A percentile compares a stretch with the other conserved stretches of the same genome.
phyloP scores from a whole-genome alignment of 1,140 invertebrate species.

The Drosophila malerkotliana region DNA sequence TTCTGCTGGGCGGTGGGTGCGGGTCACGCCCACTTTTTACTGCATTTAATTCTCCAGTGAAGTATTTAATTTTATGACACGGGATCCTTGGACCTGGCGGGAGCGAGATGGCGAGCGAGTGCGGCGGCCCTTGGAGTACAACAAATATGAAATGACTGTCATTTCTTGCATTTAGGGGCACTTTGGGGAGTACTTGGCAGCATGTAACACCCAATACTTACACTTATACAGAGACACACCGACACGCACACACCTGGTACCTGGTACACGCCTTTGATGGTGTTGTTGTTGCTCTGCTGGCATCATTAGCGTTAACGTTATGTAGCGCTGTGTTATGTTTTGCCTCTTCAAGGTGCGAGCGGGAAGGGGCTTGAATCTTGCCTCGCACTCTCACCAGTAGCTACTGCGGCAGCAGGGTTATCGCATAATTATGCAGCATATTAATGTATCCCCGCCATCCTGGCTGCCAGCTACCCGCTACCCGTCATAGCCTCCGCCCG shows the following conservation, averaged over 20 bases:
- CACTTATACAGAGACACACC: constrained; percentile 32
- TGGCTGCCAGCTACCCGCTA: no score
- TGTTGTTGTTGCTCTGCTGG: constrained; percentile 46
- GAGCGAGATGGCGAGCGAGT: constrained; percentile 10
- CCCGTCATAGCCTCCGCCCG: no score
- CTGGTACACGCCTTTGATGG: background rate
- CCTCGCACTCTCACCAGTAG: constrained; percentile 1
- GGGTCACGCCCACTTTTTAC: constrained; percentile 76
- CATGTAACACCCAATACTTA: constrained; percentile 80
- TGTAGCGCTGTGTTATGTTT: constrained; percentile 77
- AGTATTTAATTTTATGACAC: constrained; percentile 82
- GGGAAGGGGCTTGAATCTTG: constrained; percentile 3
- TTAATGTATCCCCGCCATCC: constrained; percentile 64
- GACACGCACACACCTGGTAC: constrained; percentile 51
- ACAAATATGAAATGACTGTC: constrained; percentile 82
- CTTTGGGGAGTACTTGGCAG: constrained; percentile 80
- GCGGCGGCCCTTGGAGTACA: constrained; percentile 69
- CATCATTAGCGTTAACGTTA: constrained; percentile 81
- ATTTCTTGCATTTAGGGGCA: constrained; percentile 82
- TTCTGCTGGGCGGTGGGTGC: background rate
- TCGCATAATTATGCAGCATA: constrained; percentile 81
- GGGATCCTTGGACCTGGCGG: constrained; percentile 43
- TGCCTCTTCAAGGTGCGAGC: constrained; percentile 6
- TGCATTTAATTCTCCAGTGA: constrained; percentile 82
- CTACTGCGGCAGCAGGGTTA: constrained; percentile 47